Conservation (phyloP, 2,888 invertebrate species). For the Rhimphoctona megacephalus region DNA sequence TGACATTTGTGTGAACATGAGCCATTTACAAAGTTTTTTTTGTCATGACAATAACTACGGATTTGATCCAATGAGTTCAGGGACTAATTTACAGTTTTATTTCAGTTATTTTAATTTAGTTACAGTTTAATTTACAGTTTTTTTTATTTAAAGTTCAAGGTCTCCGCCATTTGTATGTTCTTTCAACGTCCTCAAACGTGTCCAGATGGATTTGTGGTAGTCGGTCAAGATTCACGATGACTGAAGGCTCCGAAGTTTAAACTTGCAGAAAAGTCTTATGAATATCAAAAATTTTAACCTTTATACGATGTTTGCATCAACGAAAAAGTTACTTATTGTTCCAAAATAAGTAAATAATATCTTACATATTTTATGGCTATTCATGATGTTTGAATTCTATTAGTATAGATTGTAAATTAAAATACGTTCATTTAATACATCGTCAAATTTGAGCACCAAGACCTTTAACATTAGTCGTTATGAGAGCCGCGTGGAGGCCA, state of each 20-base stretch:
- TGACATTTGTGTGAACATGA: not conserved
- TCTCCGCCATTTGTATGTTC: not conserved
- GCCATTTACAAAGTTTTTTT: not conserved
- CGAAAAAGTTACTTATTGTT: not conserved
- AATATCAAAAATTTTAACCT: no score
- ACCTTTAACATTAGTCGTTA: not conserved
- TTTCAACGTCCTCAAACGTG: not conserved
- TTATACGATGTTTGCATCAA: no score
- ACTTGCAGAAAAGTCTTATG: no score
- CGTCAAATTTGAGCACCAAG: not conserved
- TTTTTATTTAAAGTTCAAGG: not conserved
- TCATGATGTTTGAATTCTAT: no score
- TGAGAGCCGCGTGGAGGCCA: not conserved
- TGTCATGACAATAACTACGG: not conserved
- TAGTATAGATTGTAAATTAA: no score
- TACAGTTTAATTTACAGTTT: no score
- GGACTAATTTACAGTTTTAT: not conserved
- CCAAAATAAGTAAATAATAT: not conserved
- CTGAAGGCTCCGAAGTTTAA: no score
- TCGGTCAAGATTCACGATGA: no score
- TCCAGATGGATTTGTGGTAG: not conserved
- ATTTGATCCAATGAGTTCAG: not conserved
- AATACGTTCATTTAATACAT: no score
- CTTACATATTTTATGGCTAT: no score
- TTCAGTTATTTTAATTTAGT: no score